Percentiles rank a stretch among this genome's conserved stretches.
Conservation (phyloP, 2,113 vertebrate genomes). For the Pelobates fuscus region DNA sequence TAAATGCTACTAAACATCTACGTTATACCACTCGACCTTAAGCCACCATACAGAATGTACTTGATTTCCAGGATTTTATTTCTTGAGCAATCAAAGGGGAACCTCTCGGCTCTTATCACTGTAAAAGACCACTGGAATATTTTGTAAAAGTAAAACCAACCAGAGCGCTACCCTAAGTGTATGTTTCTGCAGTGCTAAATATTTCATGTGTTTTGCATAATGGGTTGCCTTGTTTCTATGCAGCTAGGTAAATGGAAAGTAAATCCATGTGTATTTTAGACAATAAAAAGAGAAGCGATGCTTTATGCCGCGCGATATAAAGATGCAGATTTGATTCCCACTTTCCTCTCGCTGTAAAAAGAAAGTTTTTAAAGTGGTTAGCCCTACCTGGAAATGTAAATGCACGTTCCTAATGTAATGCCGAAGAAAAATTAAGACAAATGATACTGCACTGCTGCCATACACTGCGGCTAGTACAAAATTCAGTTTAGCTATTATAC, state of each 20-base stretch:
- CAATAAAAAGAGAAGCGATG: conserved; percentile 85
- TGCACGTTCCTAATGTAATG: conserved; percentile 76
- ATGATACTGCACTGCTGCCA: conserved; percentile 79
- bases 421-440: conserved; percentile 80
- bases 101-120: not conserved
- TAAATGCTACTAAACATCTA: not conserved
- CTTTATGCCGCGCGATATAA: conserved; percentile 89
- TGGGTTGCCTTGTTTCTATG: conserved; percentile 77
- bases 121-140: conserved; percentile 43
- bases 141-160: conserved; percentile 58
- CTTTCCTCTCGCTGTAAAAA: conserved; percentile 75
- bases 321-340: conserved; percentile 92
- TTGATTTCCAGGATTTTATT: not conserved
- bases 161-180: conserved; percentile 63
- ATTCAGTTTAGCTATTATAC: conserved; percentile 83
- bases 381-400: conserved; percentile 80
- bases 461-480: conserved; percentile 77
- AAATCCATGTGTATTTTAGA: conserved; percentile 87
- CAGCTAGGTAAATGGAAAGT: conserved; percentile 86
- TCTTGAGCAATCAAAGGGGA: not conserved
- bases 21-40: not conserved
- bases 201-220: conserved; percentile 88
- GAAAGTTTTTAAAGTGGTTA: conserved; percentile 77
- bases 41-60: too few species aligned
- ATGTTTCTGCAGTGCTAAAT: conserved; percentile 74